Conservation (phyloP, 2,113 vertebrate species). For the Entelurus aequoreus region DNA sequence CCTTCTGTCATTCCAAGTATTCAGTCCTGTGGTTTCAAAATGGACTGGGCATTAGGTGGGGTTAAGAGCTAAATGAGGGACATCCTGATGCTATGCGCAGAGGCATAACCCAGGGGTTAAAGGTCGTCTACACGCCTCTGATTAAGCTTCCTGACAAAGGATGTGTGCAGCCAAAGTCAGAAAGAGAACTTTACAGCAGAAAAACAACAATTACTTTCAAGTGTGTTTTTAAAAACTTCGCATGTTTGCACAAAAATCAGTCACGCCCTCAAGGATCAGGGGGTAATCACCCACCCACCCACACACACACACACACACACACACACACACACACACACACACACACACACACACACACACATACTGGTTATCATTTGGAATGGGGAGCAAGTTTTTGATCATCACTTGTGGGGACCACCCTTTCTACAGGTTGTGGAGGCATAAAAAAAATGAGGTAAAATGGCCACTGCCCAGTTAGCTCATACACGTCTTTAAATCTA, state of each 20-base stretch:
- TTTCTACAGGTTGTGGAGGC: no score
- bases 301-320: no score
- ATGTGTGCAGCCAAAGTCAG: conserved; percentile 18
- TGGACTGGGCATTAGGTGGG: not conserved
- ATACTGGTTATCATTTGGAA: no score
- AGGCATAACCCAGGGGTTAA: conserved; percentile 37
- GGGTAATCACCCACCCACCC: conserved; percentile 16
- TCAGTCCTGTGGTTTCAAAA: not conserved
- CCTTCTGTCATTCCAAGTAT: not conserved
- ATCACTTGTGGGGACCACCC: no score
- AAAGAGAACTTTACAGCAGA: not conserved
- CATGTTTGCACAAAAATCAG: conserved; percentile 44
- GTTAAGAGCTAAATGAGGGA: conserved; percentile 38
- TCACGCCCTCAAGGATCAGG: conserved; percentile 42
- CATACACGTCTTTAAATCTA: no score
- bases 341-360: conserved; percentile 8
- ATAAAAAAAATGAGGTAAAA: no score
- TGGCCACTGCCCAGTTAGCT: no score
- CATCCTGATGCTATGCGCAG: conserved; percentile 23
- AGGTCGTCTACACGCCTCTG: conserved; percentile 54
- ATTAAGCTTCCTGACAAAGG: conserved; percentile 49
- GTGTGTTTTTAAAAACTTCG: conserved; percentile 36
- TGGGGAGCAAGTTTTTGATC: no score
- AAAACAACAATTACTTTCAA: conserved; percentile 3
- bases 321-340: conserved; percentile 16